Evolutionary conservation across 53 echinoderm and acorn worm genomes (phyloP).

Genomic region (Luidia sarsii): DNA sequence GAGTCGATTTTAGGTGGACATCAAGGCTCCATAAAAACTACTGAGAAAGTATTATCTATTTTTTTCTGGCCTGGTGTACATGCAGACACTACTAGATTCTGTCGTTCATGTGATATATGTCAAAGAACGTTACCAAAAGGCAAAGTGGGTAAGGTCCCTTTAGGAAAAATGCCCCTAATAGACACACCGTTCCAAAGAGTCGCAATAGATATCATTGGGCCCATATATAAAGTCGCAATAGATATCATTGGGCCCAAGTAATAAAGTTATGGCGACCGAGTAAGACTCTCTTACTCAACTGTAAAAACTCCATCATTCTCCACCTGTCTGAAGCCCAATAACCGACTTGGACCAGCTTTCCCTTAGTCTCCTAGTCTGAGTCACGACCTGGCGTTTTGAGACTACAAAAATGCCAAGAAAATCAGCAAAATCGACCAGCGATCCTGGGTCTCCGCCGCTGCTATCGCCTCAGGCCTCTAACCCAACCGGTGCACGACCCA

Average conservation of each 20-base stretch:
- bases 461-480: neutral
- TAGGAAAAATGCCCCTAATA: conserved; percentile 47
- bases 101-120: conserved; percentile 59
- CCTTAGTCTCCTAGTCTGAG: too few species aligned
- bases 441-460: neutral
- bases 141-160: conserved; percentile 23
- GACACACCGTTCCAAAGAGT: conserved; percentile 52
- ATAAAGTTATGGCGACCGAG: too few species aligned
- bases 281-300: too few species aligned
- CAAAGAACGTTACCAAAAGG: conserved; percentile 54
- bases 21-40: conserved; percentile 31
- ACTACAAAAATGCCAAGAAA: too few species aligned
- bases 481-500: neutral
- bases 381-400: too few species aligned
- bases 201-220: conserved; percentile 51
- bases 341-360: too few species aligned
- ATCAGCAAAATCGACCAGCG: neutral
- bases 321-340: too few species aligned
- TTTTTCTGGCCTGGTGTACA: conserved; percentile 55
- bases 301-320: too few species aligned
- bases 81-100: conserved; percentile 24
- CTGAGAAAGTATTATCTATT: conserved; percentile 28
- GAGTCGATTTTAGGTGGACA: conserved; percentile 67
- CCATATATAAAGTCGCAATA: too few species aligned
- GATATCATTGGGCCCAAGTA: too few species aligned